phyloP scores from a whole-genome alignment of 2,797 vertebrate genomes.

The Lepus townsendii region DNA sequence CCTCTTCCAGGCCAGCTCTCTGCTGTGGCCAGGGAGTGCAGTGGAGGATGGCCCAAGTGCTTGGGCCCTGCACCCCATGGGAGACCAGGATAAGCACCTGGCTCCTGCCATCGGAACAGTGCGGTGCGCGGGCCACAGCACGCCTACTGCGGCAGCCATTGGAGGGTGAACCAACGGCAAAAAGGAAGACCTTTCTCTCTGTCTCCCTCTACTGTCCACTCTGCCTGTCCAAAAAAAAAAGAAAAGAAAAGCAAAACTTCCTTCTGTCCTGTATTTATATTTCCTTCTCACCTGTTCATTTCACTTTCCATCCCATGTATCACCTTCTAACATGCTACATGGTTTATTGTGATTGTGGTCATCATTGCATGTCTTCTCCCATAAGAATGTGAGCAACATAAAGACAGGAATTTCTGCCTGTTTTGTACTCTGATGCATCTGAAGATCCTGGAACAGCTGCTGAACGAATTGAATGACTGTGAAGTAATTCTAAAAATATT shows the following conservation, averaged over 20 bases:
- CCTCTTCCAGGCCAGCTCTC: too few relatives aligned
- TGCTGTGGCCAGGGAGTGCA: too few relatives aligned
- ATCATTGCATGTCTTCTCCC: neutral
- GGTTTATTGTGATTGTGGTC: neutral
- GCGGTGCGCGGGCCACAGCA: too few relatives aligned
- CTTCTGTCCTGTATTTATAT: neutral
- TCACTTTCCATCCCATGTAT: neutral
- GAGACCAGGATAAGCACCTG: too few relatives aligned
- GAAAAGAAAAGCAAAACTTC: neutral
- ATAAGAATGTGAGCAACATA: neutral
- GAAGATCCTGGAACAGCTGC: neutral
- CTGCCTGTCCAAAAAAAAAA: too few relatives aligned
- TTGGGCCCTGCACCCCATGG: too few relatives aligned
- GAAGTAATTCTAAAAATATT: neutral
- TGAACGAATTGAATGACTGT: neutral
- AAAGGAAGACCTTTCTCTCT: too few relatives aligned
- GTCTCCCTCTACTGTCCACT: too few relatives aligned
- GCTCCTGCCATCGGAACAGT: too few relatives aligned
- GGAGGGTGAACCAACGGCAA: too few relatives aligned
- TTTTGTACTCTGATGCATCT: neutral
- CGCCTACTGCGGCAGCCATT: too few relatives aligned
- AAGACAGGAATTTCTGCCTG: neutral
- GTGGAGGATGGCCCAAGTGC: too few relatives aligned
- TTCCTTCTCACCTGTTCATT: neutral
- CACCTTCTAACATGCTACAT: neutral